phyloP scores from a whole-genome alignment of 2,113 vertebrate genomes.

The Neolamprologus tretocephalus region DNA sequence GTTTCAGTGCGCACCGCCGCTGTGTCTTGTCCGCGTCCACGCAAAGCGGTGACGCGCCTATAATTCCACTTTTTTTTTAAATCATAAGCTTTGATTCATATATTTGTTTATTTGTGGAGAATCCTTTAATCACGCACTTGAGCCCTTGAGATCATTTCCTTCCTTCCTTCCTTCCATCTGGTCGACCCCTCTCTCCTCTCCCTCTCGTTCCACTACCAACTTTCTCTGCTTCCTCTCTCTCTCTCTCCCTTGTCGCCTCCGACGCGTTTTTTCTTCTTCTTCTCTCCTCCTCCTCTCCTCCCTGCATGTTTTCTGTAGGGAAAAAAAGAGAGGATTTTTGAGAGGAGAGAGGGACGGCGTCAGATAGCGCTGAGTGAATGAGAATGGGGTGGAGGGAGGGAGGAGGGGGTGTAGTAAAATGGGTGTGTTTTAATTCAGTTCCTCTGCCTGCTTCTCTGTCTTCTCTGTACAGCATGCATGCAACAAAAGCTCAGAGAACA shows the following conservation, averaged over 20 bases:
- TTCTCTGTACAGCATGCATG: not conserved
- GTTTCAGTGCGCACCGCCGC: slow-evolving; percentile 10
- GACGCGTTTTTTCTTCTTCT: slow-evolving; percentile 20
- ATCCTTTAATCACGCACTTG: slow-evolving; percentile 28
- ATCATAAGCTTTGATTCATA: slow-evolving; percentile 14
- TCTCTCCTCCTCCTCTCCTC: slow-evolving; percentile 50
- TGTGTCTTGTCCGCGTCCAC: slow-evolving; percentile 41
- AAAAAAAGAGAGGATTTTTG: not conserved
- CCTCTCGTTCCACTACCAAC: slow-evolving; percentile 33
- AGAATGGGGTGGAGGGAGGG: not conserved
- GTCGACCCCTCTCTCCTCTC: not conserved
- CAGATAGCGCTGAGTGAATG: slow-evolving; percentile 22
- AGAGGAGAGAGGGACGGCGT: not conserved
- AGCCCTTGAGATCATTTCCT: slow-evolving; percentile 21
- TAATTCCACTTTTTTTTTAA: not conserved
- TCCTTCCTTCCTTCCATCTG: slow-evolving; percentile 47
- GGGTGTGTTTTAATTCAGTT: slow-evolving; percentile 35
- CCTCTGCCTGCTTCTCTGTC: not conserved
- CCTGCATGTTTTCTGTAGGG: slow-evolving; percentile 42
- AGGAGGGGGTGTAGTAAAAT: not conserved
- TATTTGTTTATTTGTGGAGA: slow-evolving; percentile 17
- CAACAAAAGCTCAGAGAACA: not conserved
- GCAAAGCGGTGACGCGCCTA: slow-evolving; percentile 23
- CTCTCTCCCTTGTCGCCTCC: slow-evolving; percentile 1
- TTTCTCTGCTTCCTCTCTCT: slow-evolving; percentile 41